Percentiles rank a stretch among this genome's conserved stretches.
Conservation (phyloP, 1,140 invertebrate genomes). For the Chironomus tepperi region DNA sequence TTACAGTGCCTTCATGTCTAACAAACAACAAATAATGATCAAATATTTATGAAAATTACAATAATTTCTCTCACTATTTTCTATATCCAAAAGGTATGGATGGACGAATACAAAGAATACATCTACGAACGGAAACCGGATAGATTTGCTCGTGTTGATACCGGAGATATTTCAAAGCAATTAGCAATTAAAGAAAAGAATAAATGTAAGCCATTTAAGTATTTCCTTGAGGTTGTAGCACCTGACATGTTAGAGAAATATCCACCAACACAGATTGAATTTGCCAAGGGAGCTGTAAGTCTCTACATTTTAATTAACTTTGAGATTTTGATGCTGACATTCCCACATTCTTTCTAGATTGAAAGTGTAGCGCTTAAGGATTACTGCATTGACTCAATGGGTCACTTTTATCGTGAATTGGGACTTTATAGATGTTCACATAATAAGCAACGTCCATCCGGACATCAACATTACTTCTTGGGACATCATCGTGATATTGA, state of each 20-base stretch:
- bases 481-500: constrained; percentile 89
- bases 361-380: constrained; percentile 55
- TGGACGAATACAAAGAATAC: constrained; percentile 87
- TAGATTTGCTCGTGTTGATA: constrained; percentile 62
- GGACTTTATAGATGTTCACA: constrained; percentile 47
- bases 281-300: constrained; percentile 64
- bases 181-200: constrained; percentile 62
- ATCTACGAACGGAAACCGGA: constrained; percentile 67
- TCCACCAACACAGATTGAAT: constrained; percentile 84
- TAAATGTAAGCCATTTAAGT: constrained; percentile 86
- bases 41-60: too few species aligned
- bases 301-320: background rate
- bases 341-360: constrained; percentile 37
- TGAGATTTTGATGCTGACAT: background rate
- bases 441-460: constrained; percentile 42
- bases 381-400: constrained; percentile 67
- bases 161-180: constrained; percentile 76
- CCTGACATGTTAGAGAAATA: constrained; percentile 87
- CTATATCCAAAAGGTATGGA: background rate
- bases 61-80: background rate
- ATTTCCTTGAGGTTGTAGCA: constrained; percentile 92
- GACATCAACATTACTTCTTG: constrained; percentile 58
- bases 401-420: constrained; percentile 56
- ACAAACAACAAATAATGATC: too few species aligned
- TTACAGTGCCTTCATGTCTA: too few species aligned